Evolutionary conservation across 1,140 invertebrate genomes (phyloP), one percentile per base, ranked within the genome.

Genomic region (Papilio glaucus): DNA sequence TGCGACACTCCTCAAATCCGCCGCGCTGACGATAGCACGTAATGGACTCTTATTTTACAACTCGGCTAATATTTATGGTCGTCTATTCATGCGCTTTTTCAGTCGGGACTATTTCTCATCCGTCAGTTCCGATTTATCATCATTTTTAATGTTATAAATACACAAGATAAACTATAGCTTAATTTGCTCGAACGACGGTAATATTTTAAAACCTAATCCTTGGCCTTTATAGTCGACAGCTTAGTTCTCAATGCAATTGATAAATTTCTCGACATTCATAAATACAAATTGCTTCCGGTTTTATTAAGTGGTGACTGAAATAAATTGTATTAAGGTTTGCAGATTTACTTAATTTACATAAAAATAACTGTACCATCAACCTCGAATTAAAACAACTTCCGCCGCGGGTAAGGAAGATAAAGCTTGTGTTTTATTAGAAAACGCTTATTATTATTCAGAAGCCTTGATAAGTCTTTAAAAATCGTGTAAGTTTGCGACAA

Each of bases 1-100:
- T 79, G 78, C 79, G 71, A 81, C 76, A 82, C 74, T 72, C 68
- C 37, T 81, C 57, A 61, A 63, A 74, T 77, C 38, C 73, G 4
- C 68, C 49, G 15, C 42, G 69, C 70, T 42, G 39, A 74, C 68
- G 61, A 75, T 71, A 71, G 42, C 37, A 45, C 60, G 18, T 65
- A 63, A 37, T 67, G 37, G 39, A 45, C 63, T 67, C 39, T 41
- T 26, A 67, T 67, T 41, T 67, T 42, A 41, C 37, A 39, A 67
- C 21, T 21, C 24, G 39, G 39, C 38, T 67, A 39, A 42, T 12
- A 65, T 39, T 65, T 41, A 39, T 38, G 38, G 12, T 42, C 38
- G 9, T 21, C 15, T 39, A 65, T 67, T 67, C 13, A 62, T 33
- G 5, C 29, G 37, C 29, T 37, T 37, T 62, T 62, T 4, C 29